Base-by-base conservation (phyloP, 53 echinoderm and acorn worm species). In the Zoroaster sp. region DNA sequence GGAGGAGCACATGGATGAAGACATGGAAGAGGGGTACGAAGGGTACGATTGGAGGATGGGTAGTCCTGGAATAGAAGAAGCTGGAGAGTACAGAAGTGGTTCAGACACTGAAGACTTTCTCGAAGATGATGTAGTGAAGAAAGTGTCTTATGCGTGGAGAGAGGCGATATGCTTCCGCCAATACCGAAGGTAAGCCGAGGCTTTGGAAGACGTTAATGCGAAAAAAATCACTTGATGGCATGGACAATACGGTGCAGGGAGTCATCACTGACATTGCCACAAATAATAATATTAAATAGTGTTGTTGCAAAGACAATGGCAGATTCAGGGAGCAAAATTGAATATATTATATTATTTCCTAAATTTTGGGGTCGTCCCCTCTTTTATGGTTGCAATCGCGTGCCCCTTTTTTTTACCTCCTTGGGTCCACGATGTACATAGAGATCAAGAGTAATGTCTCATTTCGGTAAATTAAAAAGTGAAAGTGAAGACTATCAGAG, bases 91-190 rank as follows among this genome's bases (percentile, higher is more conserved):
- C n/a, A n/a, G n/a, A n/a, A n/a, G 45, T 66, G 67, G 30, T 20
- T 30, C 18, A 13, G 35, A 43, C 32, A 44, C 9, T 15, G 83
- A 69, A 0, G 42, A 1, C 23, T 5, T 45, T 31, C 32, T 28
- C 7, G 53, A 33, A 5, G 66, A 0, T 2, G 71, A 49, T 45
- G 51, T 23, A 17, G 4, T 45, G 49, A 34, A 47, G 18, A 13
- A 11, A 25, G 30, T 14, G 15, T n/a, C 69, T 15, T 30, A 49
- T 15, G 11, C 85, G 38, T 85, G 85, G 85, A 85, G 85, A 23
- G 85, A 71, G 34, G 85, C 85, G n/a, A 85, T 85, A 20, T 85
- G 85, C 72, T 85, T 85, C 38, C 17, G 85, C 14, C 85, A 85
- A 69, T 85, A 85, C 20, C 47, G 40, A 43, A 85, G 85, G 85